phyloP scores from a whole-genome alignment of 2,888 invertebrate genomes.

The Andrena minutula region DNA sequence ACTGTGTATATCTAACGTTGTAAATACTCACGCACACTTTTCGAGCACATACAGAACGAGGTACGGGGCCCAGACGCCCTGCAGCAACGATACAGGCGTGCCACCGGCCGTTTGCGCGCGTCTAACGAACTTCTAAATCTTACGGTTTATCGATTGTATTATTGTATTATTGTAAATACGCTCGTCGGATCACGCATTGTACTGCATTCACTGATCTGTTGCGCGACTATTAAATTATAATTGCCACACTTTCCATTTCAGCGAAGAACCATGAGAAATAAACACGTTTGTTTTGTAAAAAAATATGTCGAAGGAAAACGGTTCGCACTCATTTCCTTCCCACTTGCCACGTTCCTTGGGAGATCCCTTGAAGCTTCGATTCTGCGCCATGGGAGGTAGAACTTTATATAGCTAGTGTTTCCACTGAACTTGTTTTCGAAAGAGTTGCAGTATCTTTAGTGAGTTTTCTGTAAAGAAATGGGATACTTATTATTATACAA shows the following conservation, averaged over 20 bases:
- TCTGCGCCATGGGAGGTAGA: too few species aligned
- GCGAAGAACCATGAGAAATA: slow-evolving; percentile 75
- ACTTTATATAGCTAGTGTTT: too few species aligned
- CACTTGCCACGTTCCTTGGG: not conserved
- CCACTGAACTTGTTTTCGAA: too few species aligned
- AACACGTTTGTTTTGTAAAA: slow-evolving; percentile 77
- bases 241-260: slow-evolving; percentile 76
- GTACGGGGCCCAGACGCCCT: slow-evolving; percentile 41
- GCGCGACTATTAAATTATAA: slow-evolving; percentile 75
- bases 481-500: too few species aligned
- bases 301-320: not conserved
- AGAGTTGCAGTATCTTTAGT: too few species aligned
- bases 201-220: slow-evolving; percentile 73
- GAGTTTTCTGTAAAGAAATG: too few species aligned
- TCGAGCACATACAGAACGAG: slow-evolving; percentile 61
- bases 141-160: slow-evolving; percentile 69
- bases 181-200: slow-evolving; percentile 75
- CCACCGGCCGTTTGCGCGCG: slow-evolving; percentile 37
- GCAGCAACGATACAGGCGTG: not conserved
- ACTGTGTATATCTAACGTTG: slow-evolving; percentile 82
- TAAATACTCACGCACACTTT: slow-evolving; percentile 76
- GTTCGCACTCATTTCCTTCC: not conserved
- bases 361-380: not conserved
- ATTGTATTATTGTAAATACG: slow-evolving; percentile 75
- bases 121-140: slow-evolving; percentile 49